phyloP scores from a whole-genome alignment of 2,113 vertebrate genomes.

The Corythornis madagascariensis region DNA sequence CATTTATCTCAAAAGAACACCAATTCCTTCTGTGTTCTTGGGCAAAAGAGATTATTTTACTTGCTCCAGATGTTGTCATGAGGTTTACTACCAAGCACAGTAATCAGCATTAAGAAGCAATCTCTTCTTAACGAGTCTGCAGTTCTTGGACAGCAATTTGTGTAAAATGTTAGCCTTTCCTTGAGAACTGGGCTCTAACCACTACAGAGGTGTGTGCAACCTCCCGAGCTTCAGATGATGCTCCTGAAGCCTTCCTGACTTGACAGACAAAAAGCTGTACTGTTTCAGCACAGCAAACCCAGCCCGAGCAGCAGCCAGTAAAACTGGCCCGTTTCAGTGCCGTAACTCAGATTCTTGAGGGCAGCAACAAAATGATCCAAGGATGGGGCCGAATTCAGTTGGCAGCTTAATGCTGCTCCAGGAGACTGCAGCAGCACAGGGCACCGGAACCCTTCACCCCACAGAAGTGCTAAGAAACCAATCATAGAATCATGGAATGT shows the following conservation, averaged over 20 bases:
- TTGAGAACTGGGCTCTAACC: not conserved
- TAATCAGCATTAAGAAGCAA: not conserved
- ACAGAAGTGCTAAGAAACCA: not conserved
- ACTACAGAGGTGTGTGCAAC: not conserved
- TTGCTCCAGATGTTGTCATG: not conserved
- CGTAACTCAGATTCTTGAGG: not conserved
- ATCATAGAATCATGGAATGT: fast-evolving
- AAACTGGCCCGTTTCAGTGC: slow-evolving; percentile 11
- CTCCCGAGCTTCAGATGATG: not conserved
- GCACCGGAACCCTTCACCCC: not conserved
- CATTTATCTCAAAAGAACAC: not conserved
- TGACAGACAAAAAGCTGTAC: not conserved
- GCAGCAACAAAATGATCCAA: not conserved
- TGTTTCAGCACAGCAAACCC: slow-evolving; percentile 13
- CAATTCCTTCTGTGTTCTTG: not conserved
- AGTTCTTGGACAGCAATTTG: not conserved
- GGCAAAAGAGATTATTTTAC: not conserved
- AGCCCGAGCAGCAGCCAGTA: not conserved
- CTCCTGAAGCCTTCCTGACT: not conserved
- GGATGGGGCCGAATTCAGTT: not conserved
- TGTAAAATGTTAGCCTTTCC: not conserved
- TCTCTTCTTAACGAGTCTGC: not conserved
- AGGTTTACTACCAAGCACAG: not conserved
- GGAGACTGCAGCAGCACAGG: not conserved
- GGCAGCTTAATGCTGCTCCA: not conserved